phyloP scores from a whole-genome alignment of 2,113 vertebrate species.

The Otolemur garnettii region DNA sequence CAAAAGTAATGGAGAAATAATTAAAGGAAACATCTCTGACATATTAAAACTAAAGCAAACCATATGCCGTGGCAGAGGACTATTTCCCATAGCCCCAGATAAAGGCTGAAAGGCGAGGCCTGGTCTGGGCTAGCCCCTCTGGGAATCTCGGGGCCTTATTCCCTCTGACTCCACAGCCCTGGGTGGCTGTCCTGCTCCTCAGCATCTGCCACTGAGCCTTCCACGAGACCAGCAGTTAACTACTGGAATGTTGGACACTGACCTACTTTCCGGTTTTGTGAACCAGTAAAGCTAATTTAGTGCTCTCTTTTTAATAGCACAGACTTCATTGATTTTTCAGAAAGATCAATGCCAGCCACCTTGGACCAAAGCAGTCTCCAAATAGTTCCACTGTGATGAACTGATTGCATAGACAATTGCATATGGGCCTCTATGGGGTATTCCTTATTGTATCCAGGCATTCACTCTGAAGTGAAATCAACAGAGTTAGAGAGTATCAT shows the following conservation, averaged over 20 bases:
- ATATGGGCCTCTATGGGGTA: not conserved
- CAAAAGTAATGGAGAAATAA: slow-evolving; percentile 72
- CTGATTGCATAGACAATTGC: not conserved
- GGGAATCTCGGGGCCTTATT: not conserved
- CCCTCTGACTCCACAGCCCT: not conserved
- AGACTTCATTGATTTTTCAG: slow-evolving; percentile 74
- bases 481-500: not conserved
- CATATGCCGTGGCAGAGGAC: slow-evolving; percentile 38
- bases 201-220: not conserved
- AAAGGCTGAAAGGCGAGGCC: not conserved
- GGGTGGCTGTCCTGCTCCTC: not conserved
- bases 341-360: slow-evolving; percentile 48
- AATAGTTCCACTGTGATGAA: not conserved
- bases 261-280: slow-evolving; percentile 78
- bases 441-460: not conserved
- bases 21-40: slow-evolving; percentile 67
- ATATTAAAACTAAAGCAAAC: slow-evolving; percentile 75
- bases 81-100: slow-evolving; percentile 55
- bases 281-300: slow-evolving; percentile 69
- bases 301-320: slow-evolving; percentile 68
- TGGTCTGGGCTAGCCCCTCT: not conserved
- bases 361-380: not conserved
- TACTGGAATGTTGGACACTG: slow-evolving; percentile 44
- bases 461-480: slow-evolving; percentile 33
- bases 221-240: slow-evolving; percentile 42